Evolutionary conservation across 2,888 invertebrate genomes (phyloP).

Genomic region (Acleris laterana): DNA sequence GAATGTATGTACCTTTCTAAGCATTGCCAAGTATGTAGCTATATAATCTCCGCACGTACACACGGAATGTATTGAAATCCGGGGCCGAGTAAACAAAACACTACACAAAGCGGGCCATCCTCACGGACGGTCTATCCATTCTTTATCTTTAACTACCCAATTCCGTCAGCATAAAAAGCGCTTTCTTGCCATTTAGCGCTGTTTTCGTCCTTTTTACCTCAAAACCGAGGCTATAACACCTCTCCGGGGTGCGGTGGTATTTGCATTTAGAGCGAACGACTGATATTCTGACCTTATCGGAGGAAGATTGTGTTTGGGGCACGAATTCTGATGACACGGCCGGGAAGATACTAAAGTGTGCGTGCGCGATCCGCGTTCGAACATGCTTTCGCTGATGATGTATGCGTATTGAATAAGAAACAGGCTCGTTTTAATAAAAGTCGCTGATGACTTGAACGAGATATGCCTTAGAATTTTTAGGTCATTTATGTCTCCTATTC

Average conservation of each 20-base stretch:
- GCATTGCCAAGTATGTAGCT: too few species aligned
- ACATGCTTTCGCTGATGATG: background rate
- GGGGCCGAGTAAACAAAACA: slow-evolving; percentile 31
- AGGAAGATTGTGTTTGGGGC: slow-evolving; percentile 77
- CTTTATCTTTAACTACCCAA: slow-evolving; percentile 77
- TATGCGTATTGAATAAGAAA: background rate
- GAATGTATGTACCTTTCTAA: too few species aligned
- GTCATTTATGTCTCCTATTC: too few species aligned
- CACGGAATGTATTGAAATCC: slow-evolving; percentile 5
- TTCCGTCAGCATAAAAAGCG: slow-evolving; percentile 76
- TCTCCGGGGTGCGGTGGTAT: slow-evolving; percentile 80
- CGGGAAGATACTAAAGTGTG: slow-evolving; percentile 46
- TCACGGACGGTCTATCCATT: slow-evolving; percentile 67
- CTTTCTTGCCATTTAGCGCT: slow-evolving; percentile 78
- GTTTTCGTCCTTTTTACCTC: slow-evolving; percentile 79
- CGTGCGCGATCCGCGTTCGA: background rate
- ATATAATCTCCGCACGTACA: too few species aligned
- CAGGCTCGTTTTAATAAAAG: background rate
- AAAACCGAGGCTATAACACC: slow-evolving; percentile 79
- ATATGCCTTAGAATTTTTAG: too few species aligned
- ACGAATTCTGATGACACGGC: slow-evolving; percentile 70
- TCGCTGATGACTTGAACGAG: too few species aligned
- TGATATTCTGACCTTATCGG: slow-evolving; percentile 82
- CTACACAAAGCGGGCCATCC: slow-evolving; percentile 56
- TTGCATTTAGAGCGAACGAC: slow-evolving; percentile 83